Evolutionary conservation across 2,113 vertebrate species (phyloP).

Genomic region (Himantopus leucocephalus): DNA sequence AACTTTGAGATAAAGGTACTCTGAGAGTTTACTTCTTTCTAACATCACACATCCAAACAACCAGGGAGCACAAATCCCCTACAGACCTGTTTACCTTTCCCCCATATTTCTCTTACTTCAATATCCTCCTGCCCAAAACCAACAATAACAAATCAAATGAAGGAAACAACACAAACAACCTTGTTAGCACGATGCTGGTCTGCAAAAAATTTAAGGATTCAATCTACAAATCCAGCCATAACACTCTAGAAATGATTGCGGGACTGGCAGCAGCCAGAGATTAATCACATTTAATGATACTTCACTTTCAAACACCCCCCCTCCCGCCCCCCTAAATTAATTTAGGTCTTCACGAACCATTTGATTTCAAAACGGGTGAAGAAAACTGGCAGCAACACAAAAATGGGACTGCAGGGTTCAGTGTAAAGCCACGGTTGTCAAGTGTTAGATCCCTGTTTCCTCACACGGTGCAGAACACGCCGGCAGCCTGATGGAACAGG

Average conservation of each 20-base stretch:
- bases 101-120: background rate
- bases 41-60: background rate
- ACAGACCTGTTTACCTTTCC: background rate
- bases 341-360: conserved; percentile 7
- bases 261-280: background rate
- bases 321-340: background rate
- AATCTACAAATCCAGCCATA: background rate
- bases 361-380: conserved; percentile 10
- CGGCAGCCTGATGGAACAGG: accelerated
- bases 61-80: background rate
- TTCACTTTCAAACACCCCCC: background rate
- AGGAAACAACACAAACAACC: background rate
- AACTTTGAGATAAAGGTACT: conserved; percentile 37
- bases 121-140: background rate
- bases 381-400: background rate
- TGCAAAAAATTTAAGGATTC: background rate
- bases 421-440: accelerated
- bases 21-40: background rate
- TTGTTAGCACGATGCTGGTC: background rate
- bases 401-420: background rate
- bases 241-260: background rate
- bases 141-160: background rate
- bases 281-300: conserved; percentile 18
- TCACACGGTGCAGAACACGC: accelerated
- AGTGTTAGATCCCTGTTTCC: background rate